Conservation (phyloP, 1,140 invertebrate species). For the Muscidifurax raptorellus region DNA sequence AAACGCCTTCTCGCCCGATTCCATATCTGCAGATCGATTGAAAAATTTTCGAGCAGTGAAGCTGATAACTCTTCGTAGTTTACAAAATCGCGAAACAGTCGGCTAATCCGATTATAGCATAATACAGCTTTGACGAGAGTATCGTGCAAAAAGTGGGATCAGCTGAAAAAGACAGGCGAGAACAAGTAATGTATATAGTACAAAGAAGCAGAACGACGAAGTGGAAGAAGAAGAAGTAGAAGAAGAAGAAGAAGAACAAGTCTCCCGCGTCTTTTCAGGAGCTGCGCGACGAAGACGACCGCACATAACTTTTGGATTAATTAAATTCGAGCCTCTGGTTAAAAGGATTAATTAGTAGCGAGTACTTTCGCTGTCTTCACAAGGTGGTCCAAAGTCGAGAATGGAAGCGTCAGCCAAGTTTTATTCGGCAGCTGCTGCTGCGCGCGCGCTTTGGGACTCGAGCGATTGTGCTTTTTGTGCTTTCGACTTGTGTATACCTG, state of each 20-base stretch:
- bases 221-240: neutral
- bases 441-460: neutral
- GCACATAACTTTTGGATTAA: slow-evolving; percentile 71
- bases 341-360: slow-evolving; percentile 70
- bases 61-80: neutral
- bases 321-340: slow-evolving; percentile 68
- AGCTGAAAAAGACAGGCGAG: neutral
- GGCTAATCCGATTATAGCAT: slow-evolving; percentile 23
- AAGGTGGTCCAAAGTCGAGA: neutral
- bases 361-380: slow-evolving; percentile 32
- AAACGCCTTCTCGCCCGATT: too few relatives aligned
- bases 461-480: slow-evolving; percentile 42
- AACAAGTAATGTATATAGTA: neutral
- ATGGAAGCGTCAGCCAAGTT: slow-evolving; percentile 26
- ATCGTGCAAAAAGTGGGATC: neutral
- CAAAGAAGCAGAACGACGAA: neutral
- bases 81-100: neutral
- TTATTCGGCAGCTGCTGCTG: slow-evolving; percentile 37
- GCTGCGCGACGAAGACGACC: slow-evolving; percentile 57
- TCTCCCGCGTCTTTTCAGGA: slow-evolving; percentile 46
- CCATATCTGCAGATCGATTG: too few relatives aligned
- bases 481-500: neutral
- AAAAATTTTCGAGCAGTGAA: neutral
- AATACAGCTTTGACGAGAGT: neutral
- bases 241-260: slow-evolving; percentile 40